phyloP scores from a whole-genome alignment of 1,140 invertebrate genomes.

The Saccostrea glomerata region DNA sequence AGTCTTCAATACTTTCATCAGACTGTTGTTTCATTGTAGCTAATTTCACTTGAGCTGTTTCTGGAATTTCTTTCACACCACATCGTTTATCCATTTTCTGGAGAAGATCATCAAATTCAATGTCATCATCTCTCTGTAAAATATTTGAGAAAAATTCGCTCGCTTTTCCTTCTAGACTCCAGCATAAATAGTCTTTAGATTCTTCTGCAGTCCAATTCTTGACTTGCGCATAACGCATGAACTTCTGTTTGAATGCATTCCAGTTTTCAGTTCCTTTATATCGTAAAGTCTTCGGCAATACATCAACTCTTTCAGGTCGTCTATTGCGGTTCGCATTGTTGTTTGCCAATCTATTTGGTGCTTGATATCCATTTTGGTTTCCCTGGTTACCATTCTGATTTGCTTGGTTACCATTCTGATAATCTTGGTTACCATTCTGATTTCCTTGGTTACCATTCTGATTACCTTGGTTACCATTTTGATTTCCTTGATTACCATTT shows the following conservation, averaged over 20 bases:
- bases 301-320: too few relatives aligned
- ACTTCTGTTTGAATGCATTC: constrained; percentile 41
- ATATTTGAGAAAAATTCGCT: constrained; percentile 43
- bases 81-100: constrained; percentile 42
- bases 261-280: constrained; percentile 9
- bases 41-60: constrained; percentile 43
- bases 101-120: not conserved
- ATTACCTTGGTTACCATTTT: too few relatives aligned
- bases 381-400: too few relatives aligned
- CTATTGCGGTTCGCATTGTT: too few relatives aligned
- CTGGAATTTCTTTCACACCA: constrained; percentile 33
- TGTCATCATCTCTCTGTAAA: not conserved
- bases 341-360: too few relatives aligned
- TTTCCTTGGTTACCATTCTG: too few relatives aligned
- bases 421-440: too few relatives aligned
- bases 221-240: not conserved
- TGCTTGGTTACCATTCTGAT: too few relatives aligned
- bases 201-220: not conserved
- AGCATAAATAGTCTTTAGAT: constrained; percentile 40
- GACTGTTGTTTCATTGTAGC: constrained; percentile 4
- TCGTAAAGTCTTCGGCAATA: not conserved
- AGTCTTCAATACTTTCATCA: constrained; percentile 42
- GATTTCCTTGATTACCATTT: too few relatives aligned
- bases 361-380: too few relatives aligned
- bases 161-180: constrained; percentile 48